phyloP scores from a whole-genome alignment of 2,113 vertebrate genomes.

The Phaethornis superciliosus region DNA sequence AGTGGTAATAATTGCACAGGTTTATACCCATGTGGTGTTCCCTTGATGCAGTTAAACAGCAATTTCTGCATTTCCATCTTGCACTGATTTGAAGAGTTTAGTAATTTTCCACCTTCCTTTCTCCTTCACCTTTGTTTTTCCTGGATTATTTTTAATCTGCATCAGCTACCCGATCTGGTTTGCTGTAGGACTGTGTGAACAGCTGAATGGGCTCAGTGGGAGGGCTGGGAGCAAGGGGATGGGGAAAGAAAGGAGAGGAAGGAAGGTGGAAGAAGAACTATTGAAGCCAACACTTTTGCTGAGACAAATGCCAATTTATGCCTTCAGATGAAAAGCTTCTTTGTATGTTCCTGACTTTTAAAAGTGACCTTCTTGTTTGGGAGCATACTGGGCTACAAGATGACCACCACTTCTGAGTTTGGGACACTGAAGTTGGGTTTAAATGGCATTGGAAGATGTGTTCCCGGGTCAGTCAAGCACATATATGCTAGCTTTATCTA shows the following conservation, averaged over 20 bases:
- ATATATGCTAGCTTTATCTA: neutral
- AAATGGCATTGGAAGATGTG: neutral
- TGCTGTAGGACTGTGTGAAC: slow-evolving; percentile 62
- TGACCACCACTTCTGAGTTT: neutral
- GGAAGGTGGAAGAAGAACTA: slow-evolving; percentile 10
- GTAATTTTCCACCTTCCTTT: slow-evolving; percentile 33
- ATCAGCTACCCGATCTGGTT: slow-evolving; percentile 38
- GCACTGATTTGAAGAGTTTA: neutral
- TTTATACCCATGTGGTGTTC: neutral
- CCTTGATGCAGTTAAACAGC: neutral
- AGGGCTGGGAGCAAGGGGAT: slow-evolving; percentile 44
- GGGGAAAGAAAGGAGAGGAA: slow-evolving; percentile 4
- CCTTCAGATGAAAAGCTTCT: neutral
- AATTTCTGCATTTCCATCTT: slow-evolving; percentile 7
- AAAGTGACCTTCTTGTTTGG: neutral
- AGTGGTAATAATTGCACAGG: neutral
- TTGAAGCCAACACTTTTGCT: neutral
- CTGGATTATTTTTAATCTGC: slow-evolving; percentile 62
- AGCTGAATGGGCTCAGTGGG: slow-evolving; percentile 64
- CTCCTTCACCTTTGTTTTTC: slow-evolving; percentile 55
- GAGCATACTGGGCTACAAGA: neutral
- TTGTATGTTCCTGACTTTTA: neutral
- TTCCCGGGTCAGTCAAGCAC: neutral
- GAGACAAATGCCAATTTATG: neutral
- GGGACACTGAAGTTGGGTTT: neutral